Conservation (phyloP, 2,113 vertebrate genomes). For the Crotalus helleri region DNA sequence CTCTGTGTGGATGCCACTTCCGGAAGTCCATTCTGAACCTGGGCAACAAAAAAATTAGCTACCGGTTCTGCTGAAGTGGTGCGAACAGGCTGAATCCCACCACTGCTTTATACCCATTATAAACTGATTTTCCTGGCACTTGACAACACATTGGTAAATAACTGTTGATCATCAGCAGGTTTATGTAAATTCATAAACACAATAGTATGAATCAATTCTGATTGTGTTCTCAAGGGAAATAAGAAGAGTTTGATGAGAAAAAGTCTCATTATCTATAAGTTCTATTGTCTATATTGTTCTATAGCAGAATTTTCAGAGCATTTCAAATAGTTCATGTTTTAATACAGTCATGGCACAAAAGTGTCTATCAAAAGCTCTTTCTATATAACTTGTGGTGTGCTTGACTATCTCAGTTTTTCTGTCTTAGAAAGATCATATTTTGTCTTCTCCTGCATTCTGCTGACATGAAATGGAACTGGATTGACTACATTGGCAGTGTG, state of each 20-base stretch:
- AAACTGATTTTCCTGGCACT: neutral
- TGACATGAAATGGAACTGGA: neutral
- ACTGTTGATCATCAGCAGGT: neutral
- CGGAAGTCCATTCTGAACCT: too few species aligned
- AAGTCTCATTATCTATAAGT: neutral
- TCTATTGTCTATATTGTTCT: neutral
- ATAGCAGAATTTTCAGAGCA: neutral
- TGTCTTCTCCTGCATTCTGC: neutral
- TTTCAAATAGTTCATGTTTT: conserved; percentile 2
- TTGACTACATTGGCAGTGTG: neutral
- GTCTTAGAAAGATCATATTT: neutral
- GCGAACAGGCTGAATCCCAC: too few species aligned
- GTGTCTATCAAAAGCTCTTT: neutral
- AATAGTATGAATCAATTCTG: neutral
- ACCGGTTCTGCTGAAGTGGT: too few species aligned
- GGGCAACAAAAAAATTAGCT: too few species aligned
- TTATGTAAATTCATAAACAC: neutral
- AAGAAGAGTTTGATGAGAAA: neutral
- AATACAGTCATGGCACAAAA: neutral
- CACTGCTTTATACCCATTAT: neutral
- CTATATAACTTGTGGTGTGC: neutral
- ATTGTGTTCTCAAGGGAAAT: neutral
- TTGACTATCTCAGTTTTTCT: conserved; percentile 8
- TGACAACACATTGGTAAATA: neutral
- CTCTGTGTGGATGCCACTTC: too few species aligned